A percentile compares a stretch with the other conserved stretches of the same genome.
Evolutionary conservation across 2,797 vertebrate genomes (phyloP).

Genomic region (Mormyrus hasselquistii): DNA sequence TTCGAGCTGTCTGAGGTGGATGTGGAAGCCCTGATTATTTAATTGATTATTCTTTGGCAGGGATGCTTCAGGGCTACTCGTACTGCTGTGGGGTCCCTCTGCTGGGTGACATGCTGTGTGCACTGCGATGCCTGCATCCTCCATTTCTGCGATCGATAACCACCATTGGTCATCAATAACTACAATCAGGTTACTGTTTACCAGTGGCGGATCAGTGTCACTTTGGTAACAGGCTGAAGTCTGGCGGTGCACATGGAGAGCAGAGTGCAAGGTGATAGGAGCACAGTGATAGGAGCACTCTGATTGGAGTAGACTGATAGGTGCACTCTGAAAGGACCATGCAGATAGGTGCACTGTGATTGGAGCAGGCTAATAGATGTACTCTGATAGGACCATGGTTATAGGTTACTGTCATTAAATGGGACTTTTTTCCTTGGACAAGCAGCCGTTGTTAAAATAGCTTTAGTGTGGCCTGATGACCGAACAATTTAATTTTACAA

Average conservation of each 20-base stretch:
- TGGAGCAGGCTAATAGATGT: neutral
- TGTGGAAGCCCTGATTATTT: neutral
- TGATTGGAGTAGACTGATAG: neutral
- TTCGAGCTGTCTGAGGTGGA: neutral
- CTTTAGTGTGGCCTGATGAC: neutral
- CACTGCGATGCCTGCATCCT: neutral
- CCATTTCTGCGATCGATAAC: neutral
- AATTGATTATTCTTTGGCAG: neutral
- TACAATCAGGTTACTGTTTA: neutral
- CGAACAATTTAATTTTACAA: neutral
- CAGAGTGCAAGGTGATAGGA: neutral
- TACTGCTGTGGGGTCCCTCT: neutral
- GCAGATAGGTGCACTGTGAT: neutral
- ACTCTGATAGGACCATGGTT: neutral
- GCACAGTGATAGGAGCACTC: neutral
- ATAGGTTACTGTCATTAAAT: neutral
- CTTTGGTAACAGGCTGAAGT: neutral
- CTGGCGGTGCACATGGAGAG: neutral
- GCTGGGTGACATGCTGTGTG: neutral
- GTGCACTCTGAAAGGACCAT: neutral
- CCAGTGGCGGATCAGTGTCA: neutral
- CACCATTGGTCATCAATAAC: neutral
- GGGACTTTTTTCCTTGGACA: neutral
- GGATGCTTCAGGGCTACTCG: neutral
- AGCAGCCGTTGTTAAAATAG: neutral